phyloP scores from a whole-genome alignment of 1,140 invertebrate species.

The Marisa cornuarietis region DNA sequence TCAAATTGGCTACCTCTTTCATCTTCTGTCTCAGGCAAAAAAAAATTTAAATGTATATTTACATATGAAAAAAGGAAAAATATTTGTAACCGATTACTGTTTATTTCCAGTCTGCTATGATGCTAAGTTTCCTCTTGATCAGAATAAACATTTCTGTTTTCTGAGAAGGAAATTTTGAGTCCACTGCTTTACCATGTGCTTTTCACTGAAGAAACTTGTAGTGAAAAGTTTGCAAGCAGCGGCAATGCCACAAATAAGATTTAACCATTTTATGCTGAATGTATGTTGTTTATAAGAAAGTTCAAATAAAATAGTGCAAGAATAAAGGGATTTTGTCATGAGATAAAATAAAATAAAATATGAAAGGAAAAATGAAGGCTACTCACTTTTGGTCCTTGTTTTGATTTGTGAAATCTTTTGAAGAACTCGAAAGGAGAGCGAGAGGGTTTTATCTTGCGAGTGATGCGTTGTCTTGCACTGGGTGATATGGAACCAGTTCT shows the following conservation, averaged over 20 bases:
- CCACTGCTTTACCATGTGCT: too few species aligned
- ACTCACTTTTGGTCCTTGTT: slow-evolving; percentile 3
- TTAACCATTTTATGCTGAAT: not conserved
- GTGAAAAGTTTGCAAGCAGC: not conserved
- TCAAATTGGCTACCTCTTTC: not conserved
- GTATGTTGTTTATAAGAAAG: not conserved
- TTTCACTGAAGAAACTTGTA: too few species aligned
- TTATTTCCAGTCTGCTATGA: not conserved
- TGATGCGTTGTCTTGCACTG: slow-evolving; percentile 44
- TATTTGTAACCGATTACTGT: too few species aligned
- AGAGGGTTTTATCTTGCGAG: slow-evolving; percentile 14
- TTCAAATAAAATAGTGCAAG: too few species aligned
- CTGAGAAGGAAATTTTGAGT: too few species aligned
- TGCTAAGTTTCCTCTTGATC: too few species aligned
- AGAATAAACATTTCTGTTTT: too few species aligned
- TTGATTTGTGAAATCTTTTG: slow-evolving; percentile 22
- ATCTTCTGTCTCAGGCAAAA: slow-evolving; percentile 3
- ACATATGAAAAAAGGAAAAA: not conserved
- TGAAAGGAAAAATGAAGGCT: not conserved
- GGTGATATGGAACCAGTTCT: slow-evolving; percentile 54
- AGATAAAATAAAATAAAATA: not conserved
- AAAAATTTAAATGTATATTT: not conserved
- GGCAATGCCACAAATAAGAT: not conserved
- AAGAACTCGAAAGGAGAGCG: slow-evolving; percentile 27
- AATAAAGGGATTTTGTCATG: too few species aligned